Evolutionary conservation across 1,140 invertebrate species (phyloP), one percentile per base, ranked within the genome.

Genomic region (Pachyrhynchus sulphureomaculatus): DNA sequence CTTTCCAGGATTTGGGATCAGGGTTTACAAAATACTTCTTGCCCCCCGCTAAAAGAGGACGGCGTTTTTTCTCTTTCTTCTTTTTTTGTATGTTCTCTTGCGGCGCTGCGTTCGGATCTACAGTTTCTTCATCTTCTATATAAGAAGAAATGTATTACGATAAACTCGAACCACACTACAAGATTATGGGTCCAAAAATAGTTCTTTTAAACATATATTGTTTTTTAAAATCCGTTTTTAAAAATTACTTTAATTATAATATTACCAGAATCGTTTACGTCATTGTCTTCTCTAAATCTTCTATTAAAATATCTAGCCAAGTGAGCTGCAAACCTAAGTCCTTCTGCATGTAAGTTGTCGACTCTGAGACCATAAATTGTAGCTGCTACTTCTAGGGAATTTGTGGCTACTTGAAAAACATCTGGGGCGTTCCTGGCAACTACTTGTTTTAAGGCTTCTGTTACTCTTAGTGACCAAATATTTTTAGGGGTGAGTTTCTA

Each of bases 401-500:
- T 88, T 59, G 88, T 88, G 2, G 88, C 90, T 18, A 90, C 82
- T 82, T 91, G 81, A 15, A 86, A 82, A 74, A 89, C 88, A 42
- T 86, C 84, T 48, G 85, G 83, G 37, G 84, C 82, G 36, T 55
- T 32, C 54, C 61, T 65, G 13, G 42, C 55, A 2, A 62, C 53
- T 8, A 69, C 54, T 17, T 86, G 84, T 4, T 84, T 80, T 83
- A 94, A 88, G 67, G 88, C 89, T 71, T 93, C 91, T 68, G 93
- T 93, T 29, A 93, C 81, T 70, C 91, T 85, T 1, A 93, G 77
- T 64, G 84, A 86, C 80, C 92, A 94, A 1, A 89, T 91, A 84
- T 93, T 93, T 73, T 91, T 91, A 15, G 83, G 79, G 69, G 84
- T 93, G 61, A 93, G 92, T 88, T 92, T 91, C 84, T 86, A 71